phyloP scores from a whole-genome alignment of 2,797 vertebrate species.

The Gallirallus australis region DNA sequence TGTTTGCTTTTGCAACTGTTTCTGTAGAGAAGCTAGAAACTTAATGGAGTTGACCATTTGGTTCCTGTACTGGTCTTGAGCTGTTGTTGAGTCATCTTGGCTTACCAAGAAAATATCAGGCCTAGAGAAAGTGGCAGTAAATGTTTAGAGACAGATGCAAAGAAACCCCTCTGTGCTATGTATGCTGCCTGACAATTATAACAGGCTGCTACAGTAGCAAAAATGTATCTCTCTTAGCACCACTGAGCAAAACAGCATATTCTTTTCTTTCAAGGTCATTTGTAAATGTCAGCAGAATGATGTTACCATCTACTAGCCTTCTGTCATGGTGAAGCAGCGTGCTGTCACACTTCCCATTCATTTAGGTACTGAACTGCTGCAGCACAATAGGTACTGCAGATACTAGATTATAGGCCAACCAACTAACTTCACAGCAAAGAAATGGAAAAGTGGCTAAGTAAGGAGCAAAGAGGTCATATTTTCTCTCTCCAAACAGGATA shows the following conservation, averaged over 20 bases:
- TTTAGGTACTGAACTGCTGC: neutral
- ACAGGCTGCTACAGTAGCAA: neutral
- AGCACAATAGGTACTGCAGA: neutral
- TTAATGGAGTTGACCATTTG: neutral
- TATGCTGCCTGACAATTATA: neutral
- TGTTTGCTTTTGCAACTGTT: neutral
- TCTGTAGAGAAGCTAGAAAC: neutral
- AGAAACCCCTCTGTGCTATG: neutral
- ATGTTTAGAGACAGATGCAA: neutral
- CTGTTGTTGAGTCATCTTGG: neutral
- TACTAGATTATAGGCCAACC: neutral
- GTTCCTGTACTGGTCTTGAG: neutral
- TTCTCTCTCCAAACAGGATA: neutral
- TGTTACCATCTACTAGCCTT: neutral
- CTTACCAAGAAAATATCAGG: neutral
- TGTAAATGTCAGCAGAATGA: neutral
- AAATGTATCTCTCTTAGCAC: neutral
- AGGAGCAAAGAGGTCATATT: neutral
- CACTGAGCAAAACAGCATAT: neutral
- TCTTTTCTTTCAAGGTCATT: neutral
- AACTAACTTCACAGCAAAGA: neutral
- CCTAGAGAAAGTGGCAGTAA: neutral
- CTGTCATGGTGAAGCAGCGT: neutral
- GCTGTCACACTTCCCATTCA: neutral
- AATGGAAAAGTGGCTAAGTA: neutral